phyloP scores from a whole-genome alignment of 2,113 vertebrate genomes.

The Misgurnus anguillicaudatus region DNA sequence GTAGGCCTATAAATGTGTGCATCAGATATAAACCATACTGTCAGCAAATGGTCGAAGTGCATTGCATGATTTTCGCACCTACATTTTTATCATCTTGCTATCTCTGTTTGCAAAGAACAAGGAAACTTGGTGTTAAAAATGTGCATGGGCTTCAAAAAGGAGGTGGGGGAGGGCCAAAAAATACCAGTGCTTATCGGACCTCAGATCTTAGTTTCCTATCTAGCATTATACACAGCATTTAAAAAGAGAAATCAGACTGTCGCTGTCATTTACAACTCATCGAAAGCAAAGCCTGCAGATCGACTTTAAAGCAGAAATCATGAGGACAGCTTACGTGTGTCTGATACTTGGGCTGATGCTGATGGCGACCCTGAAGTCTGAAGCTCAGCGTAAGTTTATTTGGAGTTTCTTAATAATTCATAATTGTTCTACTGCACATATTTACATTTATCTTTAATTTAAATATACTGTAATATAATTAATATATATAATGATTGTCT shows the following conservation, averaged over 20 bases:
- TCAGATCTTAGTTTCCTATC: not conserved
- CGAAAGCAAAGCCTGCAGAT: not conserved
- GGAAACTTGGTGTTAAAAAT: not conserved
- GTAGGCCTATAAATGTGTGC: too few species aligned
- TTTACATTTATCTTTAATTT: too few species aligned
- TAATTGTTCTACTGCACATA: not conserved
- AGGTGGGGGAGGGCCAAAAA: not conserved
- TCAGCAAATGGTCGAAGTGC: not conserved
- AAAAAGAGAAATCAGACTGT: not conserved
- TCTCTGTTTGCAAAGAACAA: constrained; percentile 13
- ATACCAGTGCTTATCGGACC: constrained; percentile 5
- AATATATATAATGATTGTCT: too few species aligned
- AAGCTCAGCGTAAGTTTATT: constrained; percentile 23
- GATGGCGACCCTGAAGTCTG: not conserved
- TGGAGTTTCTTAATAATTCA: not conserved
- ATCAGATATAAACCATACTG: not conserved
- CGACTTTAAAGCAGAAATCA: constrained; percentile 6
- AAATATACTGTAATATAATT: too few species aligned
- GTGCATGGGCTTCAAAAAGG: not conserved
- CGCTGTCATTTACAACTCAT: not conserved
- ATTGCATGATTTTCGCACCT: not conserved
- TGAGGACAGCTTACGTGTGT: constrained; percentile 31
- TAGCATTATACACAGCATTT: not conserved
- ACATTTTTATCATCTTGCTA: not conserved
- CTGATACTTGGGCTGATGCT: constrained; percentile 13